Evolutionary conservation across 2,888 invertebrate genomes (phyloP).

Genomic region (Drosophila neotestacea): DNA sequence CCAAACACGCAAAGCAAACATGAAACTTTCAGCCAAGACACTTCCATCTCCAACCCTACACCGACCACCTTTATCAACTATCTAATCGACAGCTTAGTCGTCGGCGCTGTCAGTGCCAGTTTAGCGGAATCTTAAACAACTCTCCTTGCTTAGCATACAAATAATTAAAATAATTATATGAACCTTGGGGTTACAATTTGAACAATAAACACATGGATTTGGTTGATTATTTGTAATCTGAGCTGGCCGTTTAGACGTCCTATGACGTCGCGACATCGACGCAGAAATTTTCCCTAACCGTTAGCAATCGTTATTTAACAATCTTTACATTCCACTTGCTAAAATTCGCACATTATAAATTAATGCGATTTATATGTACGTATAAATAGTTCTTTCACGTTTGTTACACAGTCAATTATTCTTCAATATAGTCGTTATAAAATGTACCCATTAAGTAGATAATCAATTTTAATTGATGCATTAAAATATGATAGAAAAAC

Average conservation of each 20-base stretch:
- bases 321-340: constrained; percentile 24
- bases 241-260: constrained; percentile 6
- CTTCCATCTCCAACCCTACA: constrained; percentile 29
- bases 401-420: not conserved
- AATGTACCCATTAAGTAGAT: not conserved
- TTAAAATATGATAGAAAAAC: not conserved
- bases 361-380: constrained; percentile 4
- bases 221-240: constrained; percentile 43
- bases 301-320: constrained; percentile 4
- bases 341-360: constrained; percentile 35
- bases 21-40: constrained; percentile 89
- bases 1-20: constrained; percentile 92
- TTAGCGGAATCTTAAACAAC: constrained; percentile 5
- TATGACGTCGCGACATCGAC: not conserved
- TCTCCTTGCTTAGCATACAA: constrained; percentile 24
- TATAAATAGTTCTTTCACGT: not conserved
- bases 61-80: constrained; percentile 14
- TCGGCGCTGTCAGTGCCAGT: not conserved
- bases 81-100: constrained; percentile 49
- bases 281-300: constrained; percentile 32
- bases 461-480: constrained; percentile 4
- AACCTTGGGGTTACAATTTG: constrained; percentile 36
- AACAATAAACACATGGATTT: constrained; percentile 36
- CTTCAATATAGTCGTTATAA: constrained; percentile 4
- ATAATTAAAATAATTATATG: constrained; percentile 62